Evolutionary conservation across 1,140 invertebrate species (phyloP), one percentile per base, ranked within the genome.

Genomic region (Drosophila trapezifrons): DNA sequence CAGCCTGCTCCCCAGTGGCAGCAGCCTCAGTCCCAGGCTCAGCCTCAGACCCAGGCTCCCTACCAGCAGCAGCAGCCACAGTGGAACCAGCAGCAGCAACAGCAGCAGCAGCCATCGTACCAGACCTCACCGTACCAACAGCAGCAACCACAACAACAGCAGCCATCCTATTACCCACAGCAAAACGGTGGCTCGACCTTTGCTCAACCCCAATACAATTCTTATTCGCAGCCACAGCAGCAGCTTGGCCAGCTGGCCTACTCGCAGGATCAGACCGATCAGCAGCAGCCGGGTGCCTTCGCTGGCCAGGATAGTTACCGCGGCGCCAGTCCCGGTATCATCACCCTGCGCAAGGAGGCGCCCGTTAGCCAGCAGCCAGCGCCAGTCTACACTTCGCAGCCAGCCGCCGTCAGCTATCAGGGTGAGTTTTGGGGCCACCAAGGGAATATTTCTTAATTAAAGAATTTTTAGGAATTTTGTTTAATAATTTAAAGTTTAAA

Each of bases 311-410:
- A 81, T 47, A 67, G 64, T 49, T 85, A 92, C 45, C 90, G 91
- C 65, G 73, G 91, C 78, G 76, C 65, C 63, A 80, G 86, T 77
- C 91, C 93, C 25, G 92, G 94, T 65, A 92, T 94, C 32, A 96
- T 97, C 63, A 95, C 94, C 32, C 93, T 97, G 22, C 94, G 96
- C 78, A 94, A 94, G 64, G 93, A 95, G 87, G 93, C 94, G 43
- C 96, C 96, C 25, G 93, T 96, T 45, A 95, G 95, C 78, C 96
- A 97, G 93, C 93, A 94, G 90, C 94, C 95, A 64, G 90, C 94
- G 20, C 94, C 94, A 67, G 94, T 96, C 46, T 94, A 94, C 75
- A 83, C 93, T 75, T 95, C 95, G 76, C 95, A 96, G 92, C 95
- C 95, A 69, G 95, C 94, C 77, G 94, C 95, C 90, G 93, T 94